Conservation (phyloP, 2,888 invertebrate species). For the Anoplius nigerrimus region DNA sequence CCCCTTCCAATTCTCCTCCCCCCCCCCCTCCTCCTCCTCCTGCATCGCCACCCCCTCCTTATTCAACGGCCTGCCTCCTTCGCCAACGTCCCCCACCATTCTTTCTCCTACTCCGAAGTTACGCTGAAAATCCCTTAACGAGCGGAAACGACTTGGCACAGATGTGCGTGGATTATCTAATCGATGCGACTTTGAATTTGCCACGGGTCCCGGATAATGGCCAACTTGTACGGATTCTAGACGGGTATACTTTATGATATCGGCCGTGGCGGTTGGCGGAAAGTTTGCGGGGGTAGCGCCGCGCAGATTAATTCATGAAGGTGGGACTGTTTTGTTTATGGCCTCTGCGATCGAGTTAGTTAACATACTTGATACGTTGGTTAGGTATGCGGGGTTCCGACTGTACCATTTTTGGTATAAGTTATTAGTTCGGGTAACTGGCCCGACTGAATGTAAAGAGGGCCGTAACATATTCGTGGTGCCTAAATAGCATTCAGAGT, state of each 20-base stretch:
- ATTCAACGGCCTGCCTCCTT: not conserved
- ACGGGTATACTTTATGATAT: not conserved
- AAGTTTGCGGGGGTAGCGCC: too few species aligned
- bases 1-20: conserved; percentile 11
- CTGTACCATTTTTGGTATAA: conserved; percentile 33
- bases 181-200: conserved; percentile 26
- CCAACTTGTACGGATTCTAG: too few species aligned
- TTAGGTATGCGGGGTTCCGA: too few species aligned
- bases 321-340: too few species aligned
- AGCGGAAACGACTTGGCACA: conserved; percentile 49
- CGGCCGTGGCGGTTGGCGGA: too few species aligned
- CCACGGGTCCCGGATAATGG: not conserved
- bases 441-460: not conserved
- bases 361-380: too few species aligned
- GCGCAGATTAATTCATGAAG: too few species aligned
- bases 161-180: conserved; percentile 45
- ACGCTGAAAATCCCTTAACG: conserved; percentile 54
- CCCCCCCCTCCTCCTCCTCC: conserved; percentile 19
- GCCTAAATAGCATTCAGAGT: conserved; percentile 51
- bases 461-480: conserved; percentile 41
- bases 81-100: not conserved
- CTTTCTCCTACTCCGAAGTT: conserved; percentile 11
- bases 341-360: too few species aligned
- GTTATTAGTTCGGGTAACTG: conserved; percentile 42
- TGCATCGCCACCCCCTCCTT: conserved; percentile 1